A percentile compares a stretch with the other conserved stretches of the same genome.
phyloP scores from a whole-genome alignment of 2,113 vertebrate species.

The Varanus salvator region DNA sequence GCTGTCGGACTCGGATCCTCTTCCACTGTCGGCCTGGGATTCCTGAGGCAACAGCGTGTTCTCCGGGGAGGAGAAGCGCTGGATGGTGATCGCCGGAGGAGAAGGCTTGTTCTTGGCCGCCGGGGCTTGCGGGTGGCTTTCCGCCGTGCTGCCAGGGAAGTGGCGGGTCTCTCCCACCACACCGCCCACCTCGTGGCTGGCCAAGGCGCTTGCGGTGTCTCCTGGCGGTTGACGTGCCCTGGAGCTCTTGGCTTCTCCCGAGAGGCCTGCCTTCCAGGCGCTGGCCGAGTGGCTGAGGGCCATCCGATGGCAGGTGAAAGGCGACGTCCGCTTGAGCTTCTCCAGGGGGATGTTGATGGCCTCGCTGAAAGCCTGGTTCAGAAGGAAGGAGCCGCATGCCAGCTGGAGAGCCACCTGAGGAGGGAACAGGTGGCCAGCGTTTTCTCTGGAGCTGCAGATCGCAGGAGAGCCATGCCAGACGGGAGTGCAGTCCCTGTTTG shows the following conservation, averaged over 20 bases:
- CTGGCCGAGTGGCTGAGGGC: conserved; percentile 79
- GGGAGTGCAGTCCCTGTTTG: background rate
- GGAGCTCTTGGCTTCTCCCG: fast-evolving
- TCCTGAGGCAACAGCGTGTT: background rate
- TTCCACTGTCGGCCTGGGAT: conserved; percentile 41
- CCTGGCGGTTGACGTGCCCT: background rate
- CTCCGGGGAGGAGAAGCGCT: conserved; percentile 62
- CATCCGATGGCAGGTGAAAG: conserved; percentile 88
- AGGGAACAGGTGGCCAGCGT: fast-evolving
- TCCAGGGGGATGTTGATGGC: conserved; percentile 90
- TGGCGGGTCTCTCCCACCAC: background rate
- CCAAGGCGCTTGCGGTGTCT: fast-evolving
- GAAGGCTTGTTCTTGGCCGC: conserved; percentile 50
- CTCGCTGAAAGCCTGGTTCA: conserved; percentile 84
- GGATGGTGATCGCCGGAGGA: conserved; percentile 51
- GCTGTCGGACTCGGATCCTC: conserved; percentile 32
- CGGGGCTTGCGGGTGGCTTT: conserved; percentile 57
- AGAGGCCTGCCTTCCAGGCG: conserved; percentile 49
- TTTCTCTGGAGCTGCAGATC: background rate
- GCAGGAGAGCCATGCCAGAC: background rate
- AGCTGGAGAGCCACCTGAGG: conserved; percentile 90
- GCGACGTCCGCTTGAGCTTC: conserved; percentile 94
- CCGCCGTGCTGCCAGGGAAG: conserved; percentile 17
- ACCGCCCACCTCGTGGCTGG: background rate
- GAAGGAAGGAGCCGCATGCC: conserved; percentile 88